Evolutionary conservation across 2,888 invertebrate species (phyloP).

Genomic region (Hemistola chrysoprasaria): DNA sequence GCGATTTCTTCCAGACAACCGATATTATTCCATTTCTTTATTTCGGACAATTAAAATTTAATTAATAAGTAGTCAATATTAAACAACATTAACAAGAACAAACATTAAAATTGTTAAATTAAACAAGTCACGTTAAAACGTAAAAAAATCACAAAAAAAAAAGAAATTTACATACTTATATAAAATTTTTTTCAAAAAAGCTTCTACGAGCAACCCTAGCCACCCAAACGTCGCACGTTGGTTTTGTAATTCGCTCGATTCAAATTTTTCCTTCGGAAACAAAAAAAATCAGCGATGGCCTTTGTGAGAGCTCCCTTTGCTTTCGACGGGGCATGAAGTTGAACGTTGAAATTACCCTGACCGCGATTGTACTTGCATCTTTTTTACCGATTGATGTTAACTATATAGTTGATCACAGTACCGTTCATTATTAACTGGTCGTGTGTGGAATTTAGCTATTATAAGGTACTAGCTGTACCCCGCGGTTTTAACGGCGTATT

Average conservation of each 20-base stretch:
- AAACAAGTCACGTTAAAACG: too few species aligned
- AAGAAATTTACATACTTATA: slow-evolving; percentile 7
- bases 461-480: too few species aligned
- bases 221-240: slow-evolving; percentile 45
- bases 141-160: too few species aligned
- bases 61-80: too few species aligned
- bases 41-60: too few species aligned
- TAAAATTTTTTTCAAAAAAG: background rate
- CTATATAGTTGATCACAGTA: slow-evolving; percentile 47
- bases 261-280: slow-evolving; percentile 65
- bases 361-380: slow-evolving; percentile 65
- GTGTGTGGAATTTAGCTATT: slow-evolving; percentile 41
- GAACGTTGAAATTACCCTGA: slow-evolving; percentile 62
- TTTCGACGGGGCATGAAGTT: slow-evolving; percentile 69
- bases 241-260: slow-evolving; percentile 71
- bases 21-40: too few species aligned
- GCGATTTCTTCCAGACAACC: too few species aligned
- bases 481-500: too few species aligned
- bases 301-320: slow-evolving; percentile 73
- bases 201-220: slow-evolving; percentile 47
- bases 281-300: slow-evolving; percentile 62
- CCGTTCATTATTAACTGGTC: slow-evolving; percentile 46
- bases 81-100: too few species aligned
- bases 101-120: too few species aligned
- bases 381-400: slow-evolving; percentile 63